Base-by-base conservation (phyloP, 2,888 invertebrate genomes). In the Vanessa cardui region DNA sequence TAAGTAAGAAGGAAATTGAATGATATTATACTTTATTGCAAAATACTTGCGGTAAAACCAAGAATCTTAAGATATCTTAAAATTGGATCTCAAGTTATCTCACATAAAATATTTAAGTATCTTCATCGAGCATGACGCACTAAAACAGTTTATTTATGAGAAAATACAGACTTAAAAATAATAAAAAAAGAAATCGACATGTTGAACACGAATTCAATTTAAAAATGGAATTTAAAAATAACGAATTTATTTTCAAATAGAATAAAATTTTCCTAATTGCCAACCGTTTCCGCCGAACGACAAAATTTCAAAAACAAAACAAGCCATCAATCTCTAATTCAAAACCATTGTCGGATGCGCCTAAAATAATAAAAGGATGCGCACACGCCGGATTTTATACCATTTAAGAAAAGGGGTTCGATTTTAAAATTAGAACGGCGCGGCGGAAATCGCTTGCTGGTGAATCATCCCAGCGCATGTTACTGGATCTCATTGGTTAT, bases 341-440 rank as follows among this genome's bases (percentile, higher is more conserved):
- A 60, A 65, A 15, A 68, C 73, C 73, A 74, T 74, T 73, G 71
- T 77, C 74, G 77, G 78, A 78, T 76, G 76, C 68, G 69, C 83
- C 85, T 84, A 87, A 90, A 91, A 92, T 90, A 90, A 91, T 88
- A 86, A 89, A 87, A 88, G 84, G 85, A 87, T 84, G 80, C 80
- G 74, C 81, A 83, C 86, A 81, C 81, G 84, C 82, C 81, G 83
- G 86, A 88, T 89, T 91, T 90, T 90, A 89, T 90, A 86, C 89
- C 91, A 85, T 90, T 77, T 78, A 74, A 68, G 76, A 76, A 76
- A 77, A 87, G 76, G 89, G 91, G 92, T 87, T 85, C 82, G 83
- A 80, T 84, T 88, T 86, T 89, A 90, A 86, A 89, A 83, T 87
- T 91, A 92, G 91, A 90, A 83, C 85, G 80, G 78, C 76, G 82